Evolutionary conservation across 2,888 invertebrate genomes (phyloP), one percentile per base, ranked within the genome.

Genomic region (Pomacea canaliculata): DNA sequence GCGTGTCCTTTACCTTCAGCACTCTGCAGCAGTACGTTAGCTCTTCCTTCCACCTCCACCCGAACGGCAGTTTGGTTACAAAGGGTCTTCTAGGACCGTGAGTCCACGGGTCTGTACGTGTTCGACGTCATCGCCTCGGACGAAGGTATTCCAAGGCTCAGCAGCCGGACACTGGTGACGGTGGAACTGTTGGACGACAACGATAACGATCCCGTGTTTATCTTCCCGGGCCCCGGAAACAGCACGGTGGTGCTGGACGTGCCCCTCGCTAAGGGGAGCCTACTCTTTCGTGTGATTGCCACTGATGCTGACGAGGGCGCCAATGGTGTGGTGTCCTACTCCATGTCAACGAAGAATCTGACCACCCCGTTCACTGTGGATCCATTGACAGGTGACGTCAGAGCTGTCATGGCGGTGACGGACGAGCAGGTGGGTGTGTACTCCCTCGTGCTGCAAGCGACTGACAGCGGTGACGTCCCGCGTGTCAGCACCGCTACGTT

Each of bases 171-270:
- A 4, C 80, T 82, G 12, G 84, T 87, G 10, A 76, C 76, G 48
- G 76, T 88, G 23, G 80, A 79, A 16, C 82, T 88, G 48, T 75
- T 79, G 10, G 88, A 88, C 74, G 71, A 77, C 27, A 88, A 88
- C 80, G 88, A 88, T 76, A 85, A 86, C 71, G 79, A 79, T 3
- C 88, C 88, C 1, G 76, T 79, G 72, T 88, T 88, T 76, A 66
- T 78, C 1, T 78, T 82, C 68, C 76, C 82, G n/a, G 79, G 77
- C 46, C 49, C 76, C 49, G 71, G 67, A 65, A 79, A 79, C 71
- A 49, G 49, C 71, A 76, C 72, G 67, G 23, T 78, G 49, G 69
- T 69, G 8, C 19, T 79, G 27, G 62, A 48, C 23, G 59, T 78
- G 51, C 79, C 79, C 59, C 67, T 79, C 48, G 51, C 66, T 12